Conservation (phyloP, 1,140 invertebrate species). For the Papilio machaon region DNA sequence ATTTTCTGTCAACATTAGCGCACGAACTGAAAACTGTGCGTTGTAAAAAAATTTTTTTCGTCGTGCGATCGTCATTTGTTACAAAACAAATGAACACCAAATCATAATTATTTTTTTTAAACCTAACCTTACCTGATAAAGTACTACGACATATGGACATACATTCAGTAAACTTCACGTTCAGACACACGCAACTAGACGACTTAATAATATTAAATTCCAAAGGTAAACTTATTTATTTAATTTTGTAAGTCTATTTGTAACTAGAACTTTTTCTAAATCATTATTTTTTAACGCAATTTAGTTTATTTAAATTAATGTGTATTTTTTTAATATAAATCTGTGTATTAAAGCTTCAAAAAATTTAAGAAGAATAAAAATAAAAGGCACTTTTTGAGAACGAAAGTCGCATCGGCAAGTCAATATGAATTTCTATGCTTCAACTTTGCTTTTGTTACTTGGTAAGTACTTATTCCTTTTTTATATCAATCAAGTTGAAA, state of each 20-base stretch:
- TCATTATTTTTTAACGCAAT: not conserved
- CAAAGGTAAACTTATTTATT: no score
- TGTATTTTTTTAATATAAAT: not conserved
- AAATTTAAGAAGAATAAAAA: not conserved
- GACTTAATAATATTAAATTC: not conserved
- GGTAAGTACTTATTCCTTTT: not conserved
- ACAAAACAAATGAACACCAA: conserved; percentile 5
- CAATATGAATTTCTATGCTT: not conserved
- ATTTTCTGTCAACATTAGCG: conserved; percentile 1
- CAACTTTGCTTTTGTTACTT: not conserved
- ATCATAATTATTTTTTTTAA: not conserved
- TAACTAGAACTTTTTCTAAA: not conserved
- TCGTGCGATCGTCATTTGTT: not conserved
- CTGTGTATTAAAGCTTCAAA: not conserved
- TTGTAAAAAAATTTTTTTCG: not conserved
- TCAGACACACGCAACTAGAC: not conserved
- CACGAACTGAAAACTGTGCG: not conserved
- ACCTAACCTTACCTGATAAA: not conserved
- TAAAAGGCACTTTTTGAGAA: not conserved
- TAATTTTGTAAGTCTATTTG: no score
- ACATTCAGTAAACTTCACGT: not conserved
- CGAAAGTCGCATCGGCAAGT: not conserved
- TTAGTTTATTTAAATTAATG: not conserved
- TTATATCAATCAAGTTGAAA: no score
- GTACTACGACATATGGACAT: not conserved